These are phyloP conservation scores for Otus scops DNA, from an alignment of 2,797 vertebrate species.

Conservation along the genomic window DNA sequence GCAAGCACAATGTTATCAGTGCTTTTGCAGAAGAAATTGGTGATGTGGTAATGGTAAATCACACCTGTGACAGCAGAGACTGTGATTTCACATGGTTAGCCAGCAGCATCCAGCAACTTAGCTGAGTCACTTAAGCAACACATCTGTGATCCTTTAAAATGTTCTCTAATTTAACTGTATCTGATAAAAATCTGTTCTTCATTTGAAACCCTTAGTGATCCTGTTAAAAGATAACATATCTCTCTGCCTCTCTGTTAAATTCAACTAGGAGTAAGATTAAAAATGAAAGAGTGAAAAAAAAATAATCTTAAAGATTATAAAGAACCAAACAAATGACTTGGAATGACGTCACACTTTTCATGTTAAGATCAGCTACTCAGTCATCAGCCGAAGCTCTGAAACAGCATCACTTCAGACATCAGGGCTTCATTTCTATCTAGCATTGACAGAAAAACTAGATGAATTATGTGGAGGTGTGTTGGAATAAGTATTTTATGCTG, in stretches of 20 bases:
- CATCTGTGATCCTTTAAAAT: too few species aligned
- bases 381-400: neutral
- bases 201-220: neutral
- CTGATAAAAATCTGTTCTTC: neutral
- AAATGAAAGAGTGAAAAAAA: neutral
- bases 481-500: neutral
- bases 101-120: neutral
- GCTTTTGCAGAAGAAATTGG: neutral
- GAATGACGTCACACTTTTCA: rapidly evolving
- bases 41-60: neutral
- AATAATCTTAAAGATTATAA: neutral
- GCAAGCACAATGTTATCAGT: neutral
- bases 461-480: neutral
- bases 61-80: neutral
- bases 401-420: neutral
- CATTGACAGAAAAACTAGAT: neutral
- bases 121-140: neutral
- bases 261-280: neutral
- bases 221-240: neutral
- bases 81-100: neutral
- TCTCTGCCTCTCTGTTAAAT: neutral
- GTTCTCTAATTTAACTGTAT: neutral
- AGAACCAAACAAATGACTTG: neutral
- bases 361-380: neutral
- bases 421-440: neutral